A percentile compares a stretch with the other conserved stretches of the same genome.
Evolutionary conservation across 2,888 invertebrate genomes (phyloP).

Genomic region (Drosophila limbata): DNA sequence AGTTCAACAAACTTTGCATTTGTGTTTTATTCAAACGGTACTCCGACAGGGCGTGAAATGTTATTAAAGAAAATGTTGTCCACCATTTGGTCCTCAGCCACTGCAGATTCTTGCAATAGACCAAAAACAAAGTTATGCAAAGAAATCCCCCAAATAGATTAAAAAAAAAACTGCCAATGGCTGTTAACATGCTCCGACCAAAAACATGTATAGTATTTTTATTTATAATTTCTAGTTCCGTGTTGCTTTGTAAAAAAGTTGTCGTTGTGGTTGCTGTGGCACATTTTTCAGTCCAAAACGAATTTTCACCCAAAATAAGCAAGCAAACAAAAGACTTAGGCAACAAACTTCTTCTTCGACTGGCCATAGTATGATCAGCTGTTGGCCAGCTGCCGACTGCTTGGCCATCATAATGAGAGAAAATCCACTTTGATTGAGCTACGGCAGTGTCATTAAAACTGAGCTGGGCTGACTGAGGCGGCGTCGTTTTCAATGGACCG

Average conservation of each 20-base stretch:
- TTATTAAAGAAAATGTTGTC: constrained; percentile 55
- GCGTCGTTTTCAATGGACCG: constrained; percentile 75
- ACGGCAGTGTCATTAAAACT: constrained; percentile 57
- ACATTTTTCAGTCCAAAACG: constrained; percentile 14
- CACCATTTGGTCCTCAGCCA: neutral
- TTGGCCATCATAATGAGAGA: constrained; percentile 66
- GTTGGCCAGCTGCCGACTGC: constrained; percentile 39
- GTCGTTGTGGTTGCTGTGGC: constrained; percentile 27
- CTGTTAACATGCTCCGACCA: neutral
- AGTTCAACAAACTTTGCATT: constrained; percentile 54
- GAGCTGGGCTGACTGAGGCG: constrained; percentile 23
- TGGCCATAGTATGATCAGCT: constrained; percentile 42
- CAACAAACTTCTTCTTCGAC: constrained; percentile 54
- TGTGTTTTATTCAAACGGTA: constrained; percentile 34
- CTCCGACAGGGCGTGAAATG: constrained; percentile 41
- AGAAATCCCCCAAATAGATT: constrained; percentile 20
- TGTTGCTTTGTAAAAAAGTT: constrained; percentile 43
- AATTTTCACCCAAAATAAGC: constrained; percentile 56
- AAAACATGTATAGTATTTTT: constrained; percentile 20
- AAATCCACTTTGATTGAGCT: constrained; percentile 48
- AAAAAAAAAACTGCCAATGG: constrained; percentile 8
- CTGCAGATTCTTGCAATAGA: constrained; percentile 29
- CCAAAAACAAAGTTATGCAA: constrained; percentile 3
- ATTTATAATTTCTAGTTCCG: constrained; percentile 47
- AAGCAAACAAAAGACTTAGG: constrained; percentile 66